Evolutionary conservation across 2,797 vertebrate species (phyloP).

Genomic region (Oreonectes daqikongensis): DNA sequence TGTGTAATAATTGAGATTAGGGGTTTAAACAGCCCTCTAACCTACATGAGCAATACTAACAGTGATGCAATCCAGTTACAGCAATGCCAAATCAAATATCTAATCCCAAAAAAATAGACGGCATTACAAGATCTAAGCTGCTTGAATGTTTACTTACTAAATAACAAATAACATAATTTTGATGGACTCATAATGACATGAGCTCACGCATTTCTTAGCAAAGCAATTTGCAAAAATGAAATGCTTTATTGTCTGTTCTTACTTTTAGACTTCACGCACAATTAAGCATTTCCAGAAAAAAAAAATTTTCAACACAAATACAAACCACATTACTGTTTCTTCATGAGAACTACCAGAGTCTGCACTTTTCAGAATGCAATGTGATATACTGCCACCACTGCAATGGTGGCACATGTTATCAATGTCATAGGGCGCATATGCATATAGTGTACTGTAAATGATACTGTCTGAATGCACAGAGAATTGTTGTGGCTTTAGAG

Average conservation of each 20-base stretch:
- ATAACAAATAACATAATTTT: slow-evolving; percentile 8
- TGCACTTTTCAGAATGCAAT: slow-evolving; percentile 10
- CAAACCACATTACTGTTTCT: slow-evolving; percentile 18
- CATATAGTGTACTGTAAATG: slow-evolving; percentile 13
- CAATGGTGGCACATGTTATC: slow-evolving; percentile 12
- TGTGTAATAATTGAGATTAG: background rate
- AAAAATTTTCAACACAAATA: slow-evolving; percentile 19
- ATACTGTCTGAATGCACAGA: slow-evolving; percentile 1
- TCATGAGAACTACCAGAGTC: background rate
- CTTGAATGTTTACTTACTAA: slow-evolving; percentile 1
- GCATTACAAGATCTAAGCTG: background rate
- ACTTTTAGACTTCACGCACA: slow-evolving; percentile 29
- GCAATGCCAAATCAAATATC: background rate
- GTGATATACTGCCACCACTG: slow-evolving; percentile 15
- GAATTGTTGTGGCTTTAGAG: slow-evolving; percentile 21
- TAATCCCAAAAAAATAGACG: background rate
- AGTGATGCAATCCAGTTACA: background rate
- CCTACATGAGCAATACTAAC: background rate
- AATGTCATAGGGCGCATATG: slow-evolving; percentile 15
- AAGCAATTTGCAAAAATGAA: slow-evolving; percentile 16
- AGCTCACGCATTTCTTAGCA: slow-evolving; percentile 22
- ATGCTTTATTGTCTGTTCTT: slow-evolving; percentile 18
- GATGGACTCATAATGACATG: slow-evolving; percentile 5
- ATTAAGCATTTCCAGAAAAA: slow-evolving; percentile 32
- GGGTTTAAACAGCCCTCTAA: background rate